Evolutionary conservation across 2,113 vertebrate species (phyloP).

Genomic region (Diglossa brunneiventris): DNA sequence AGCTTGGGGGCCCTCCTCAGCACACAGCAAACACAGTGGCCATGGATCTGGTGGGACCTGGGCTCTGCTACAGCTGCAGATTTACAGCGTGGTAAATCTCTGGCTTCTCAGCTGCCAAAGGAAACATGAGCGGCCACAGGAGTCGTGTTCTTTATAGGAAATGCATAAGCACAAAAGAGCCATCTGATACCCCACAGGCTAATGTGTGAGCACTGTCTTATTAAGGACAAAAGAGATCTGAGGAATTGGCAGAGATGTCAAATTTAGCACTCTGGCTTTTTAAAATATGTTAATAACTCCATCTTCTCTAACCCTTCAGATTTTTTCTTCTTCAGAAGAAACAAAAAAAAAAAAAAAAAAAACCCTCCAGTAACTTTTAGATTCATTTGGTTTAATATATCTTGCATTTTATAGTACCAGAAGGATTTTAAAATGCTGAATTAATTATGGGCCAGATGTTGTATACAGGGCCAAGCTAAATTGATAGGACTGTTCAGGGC

Average conservation of each 20-base stretch:
- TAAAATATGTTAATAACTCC: neutral
- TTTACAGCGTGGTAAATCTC: neutral
- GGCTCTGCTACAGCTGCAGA: conserved; percentile 6
- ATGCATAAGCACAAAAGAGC: neutral
- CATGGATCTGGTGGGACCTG: neutral
- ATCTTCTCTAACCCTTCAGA: neutral
- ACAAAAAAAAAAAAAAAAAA: neutral
- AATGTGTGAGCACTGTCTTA: neutral
- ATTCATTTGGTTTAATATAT: neutral
- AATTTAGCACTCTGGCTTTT: neutral
- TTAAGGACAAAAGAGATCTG: neutral
- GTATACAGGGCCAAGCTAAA: neutral
- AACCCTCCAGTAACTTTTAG: neutral
- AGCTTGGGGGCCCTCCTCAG: neutral
- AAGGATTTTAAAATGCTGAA: conserved; percentile 22
- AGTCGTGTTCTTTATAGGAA: neutral
- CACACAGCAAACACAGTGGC: neutral
- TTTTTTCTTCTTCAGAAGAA: neutral
- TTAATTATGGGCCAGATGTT: conserved; percentile 51
- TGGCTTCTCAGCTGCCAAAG: neutral
- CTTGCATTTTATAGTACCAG: conserved; percentile 12
- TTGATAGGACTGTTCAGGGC: neutral
- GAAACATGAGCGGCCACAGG: neutral
- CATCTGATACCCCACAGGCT: neutral
- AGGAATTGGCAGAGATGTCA: neutral